Base-by-base conservation (phyloP, 2,797 vertebrate species). In the Crocidura indochinensis region DNA sequence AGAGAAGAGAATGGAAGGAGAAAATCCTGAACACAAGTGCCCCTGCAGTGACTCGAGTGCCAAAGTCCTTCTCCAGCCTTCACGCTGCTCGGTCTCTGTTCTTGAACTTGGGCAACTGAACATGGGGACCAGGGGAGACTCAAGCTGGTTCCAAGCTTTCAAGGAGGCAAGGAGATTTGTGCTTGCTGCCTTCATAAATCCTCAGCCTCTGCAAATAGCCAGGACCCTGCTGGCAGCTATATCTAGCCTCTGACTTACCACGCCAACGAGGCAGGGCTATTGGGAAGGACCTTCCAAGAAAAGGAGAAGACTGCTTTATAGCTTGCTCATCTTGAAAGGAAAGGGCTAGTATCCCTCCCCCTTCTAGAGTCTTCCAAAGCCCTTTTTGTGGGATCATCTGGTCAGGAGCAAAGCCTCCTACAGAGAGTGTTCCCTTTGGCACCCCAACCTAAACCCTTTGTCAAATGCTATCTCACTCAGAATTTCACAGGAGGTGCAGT, bases 131-230 rank as follows among this genome's bases (percentile, higher is more conserved):
- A 87, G 85, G 78, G 10, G 84, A 88, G 96, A 53, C 38, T 80
- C 68, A 72, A 96, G 92, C 96, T 94, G 93, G 72, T 92, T n/a
- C 60, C 73, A 91, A 94, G 91, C 84, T 94, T 97, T 73, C 94
- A 90, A 87, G 85, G 71, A 95, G 91, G 87, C 69, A 81, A 91
- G 95, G 90, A 96, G 95, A 94, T 91, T 91, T 53, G 31, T 88
- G 71, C 8, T 44, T 89, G 10, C 38, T 71, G 0, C 27, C 73
- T 62, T 2, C 2, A 22, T 6, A 72, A 77, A 84, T 27, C 29
- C 88, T 92, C 78, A 56, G 79, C 38, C 88, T 95, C 84, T 89
- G 94, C 83, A 92, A 97, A 92, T 89, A 95, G 78, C 51, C 19
- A 0, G 4, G 72, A 76, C 77, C 85, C 77, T 88, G 87, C 3